Conservation (phyloP, 2,888 invertebrate genomes). For the Fragum fragum region DNA sequence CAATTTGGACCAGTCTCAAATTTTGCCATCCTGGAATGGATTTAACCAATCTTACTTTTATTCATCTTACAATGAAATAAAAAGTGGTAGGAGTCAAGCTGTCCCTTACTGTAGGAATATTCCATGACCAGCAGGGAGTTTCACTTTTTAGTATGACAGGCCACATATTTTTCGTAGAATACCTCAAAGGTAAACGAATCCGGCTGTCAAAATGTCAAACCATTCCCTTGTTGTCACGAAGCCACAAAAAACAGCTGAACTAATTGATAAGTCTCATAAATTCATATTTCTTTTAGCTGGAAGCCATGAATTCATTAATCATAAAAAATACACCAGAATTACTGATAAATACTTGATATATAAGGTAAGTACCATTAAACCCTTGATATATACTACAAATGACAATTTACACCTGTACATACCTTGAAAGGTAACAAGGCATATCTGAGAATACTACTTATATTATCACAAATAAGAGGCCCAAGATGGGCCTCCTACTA, state of each 20-base stretch:
- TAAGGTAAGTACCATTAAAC: conserved; percentile 6
- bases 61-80: too few species aligned
- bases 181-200: conserved; percentile 11
- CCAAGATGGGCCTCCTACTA: too few species aligned
- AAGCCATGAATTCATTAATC: conserved; percentile 29
- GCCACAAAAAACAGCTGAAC: neutral
- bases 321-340: conserved; percentile 21
- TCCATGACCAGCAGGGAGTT: too few species aligned
- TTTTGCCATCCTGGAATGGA: too few species aligned
- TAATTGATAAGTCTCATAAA: conserved; percentile 29
- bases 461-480: too few species aligned
- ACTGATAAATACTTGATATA: conserved; percentile 15
- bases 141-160: neutral
- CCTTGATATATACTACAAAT: neutral
- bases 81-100: too few species aligned
- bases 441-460: too few species aligned
- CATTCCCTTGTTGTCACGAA: conserved; percentile 17
- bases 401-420: neutral
- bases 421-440: neutral
- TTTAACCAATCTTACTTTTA: too few species aligned
- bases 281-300: conserved; percentile 29
- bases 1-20: too few species aligned
- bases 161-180: neutral
- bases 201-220: conserved; percentile 14
- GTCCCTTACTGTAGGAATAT: too few species aligned